These are phyloP conservation scores for Vanacampus margaritifer DNA, from an alignment of 2,113 vertebrate genomes.

Conservation along the genomic window DNA sequence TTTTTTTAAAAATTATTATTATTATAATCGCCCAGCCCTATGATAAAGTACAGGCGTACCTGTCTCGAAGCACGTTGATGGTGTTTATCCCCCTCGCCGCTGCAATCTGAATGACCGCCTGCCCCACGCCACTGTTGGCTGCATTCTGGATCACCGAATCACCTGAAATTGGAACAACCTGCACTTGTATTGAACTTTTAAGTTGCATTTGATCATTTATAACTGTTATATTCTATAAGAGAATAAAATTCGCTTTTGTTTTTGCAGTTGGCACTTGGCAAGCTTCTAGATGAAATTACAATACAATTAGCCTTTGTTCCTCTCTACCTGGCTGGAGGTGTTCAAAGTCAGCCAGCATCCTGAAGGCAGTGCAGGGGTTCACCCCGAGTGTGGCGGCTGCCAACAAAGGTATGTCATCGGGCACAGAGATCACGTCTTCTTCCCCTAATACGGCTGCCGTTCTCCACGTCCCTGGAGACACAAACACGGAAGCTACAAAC, in stretches of 20 bases:
- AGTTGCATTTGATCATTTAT: no score
- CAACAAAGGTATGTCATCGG: constrained; percentile 80
- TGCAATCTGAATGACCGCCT: constrained; percentile 95
- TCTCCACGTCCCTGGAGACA: constrained; percentile 84
- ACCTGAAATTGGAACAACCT: constrained; percentile 64
- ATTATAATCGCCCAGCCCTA: no score
- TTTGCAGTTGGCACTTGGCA: no score
- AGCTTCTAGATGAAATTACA: no score
- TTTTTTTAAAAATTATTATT: no score
- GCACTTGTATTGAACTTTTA: no score
- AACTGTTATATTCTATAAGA: no score
- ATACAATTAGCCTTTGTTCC: no score
- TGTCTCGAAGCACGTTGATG: constrained; percentile 88
- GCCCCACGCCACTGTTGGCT: constrained; percentile 93
- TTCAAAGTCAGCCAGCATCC: constrained; percentile 89
- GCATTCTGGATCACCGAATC: constrained; percentile 93
- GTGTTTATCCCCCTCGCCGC: constrained; percentile 82
- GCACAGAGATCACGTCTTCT: constrained; percentile 73
- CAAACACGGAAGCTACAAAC: neutral
- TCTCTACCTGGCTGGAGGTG: constrained; percentile 78
- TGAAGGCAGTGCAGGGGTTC: constrained; percentile 91
- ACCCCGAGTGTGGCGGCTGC: constrained; percentile 86
- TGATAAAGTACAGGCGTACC: no score
- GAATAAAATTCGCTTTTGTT: no score
- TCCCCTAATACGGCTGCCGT: constrained; percentile 76